Evolutionary conservation across 2,113 vertebrate species (phyloP).

Genomic region (Etia nguti): DNA sequence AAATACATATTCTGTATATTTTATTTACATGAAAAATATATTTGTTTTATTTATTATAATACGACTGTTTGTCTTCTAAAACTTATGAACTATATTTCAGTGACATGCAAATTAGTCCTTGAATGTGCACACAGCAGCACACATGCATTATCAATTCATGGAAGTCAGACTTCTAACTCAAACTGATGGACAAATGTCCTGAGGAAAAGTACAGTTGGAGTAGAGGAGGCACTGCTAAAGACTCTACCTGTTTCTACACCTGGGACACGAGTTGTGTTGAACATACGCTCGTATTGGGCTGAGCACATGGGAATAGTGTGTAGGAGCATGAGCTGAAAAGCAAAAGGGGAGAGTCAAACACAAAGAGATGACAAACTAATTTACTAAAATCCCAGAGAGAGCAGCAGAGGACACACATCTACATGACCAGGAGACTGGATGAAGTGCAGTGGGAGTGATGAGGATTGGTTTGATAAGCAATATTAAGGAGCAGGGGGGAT

Average conservation of each 20-base stretch:
- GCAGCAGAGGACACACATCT: slow-evolving; percentile 18
- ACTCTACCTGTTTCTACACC: slow-evolving; percentile 92
- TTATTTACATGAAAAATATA: background rate
- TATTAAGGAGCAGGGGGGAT: background rate
- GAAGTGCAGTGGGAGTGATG: slow-evolving; percentile 28
- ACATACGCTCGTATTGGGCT: slow-evolving; percentile 94
- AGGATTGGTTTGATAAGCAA: slow-evolving; percentile 32
- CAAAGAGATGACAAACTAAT: slow-evolving; percentile 58
- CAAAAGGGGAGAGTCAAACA: slow-evolving; percentile 74
- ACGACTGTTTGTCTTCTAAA: background rate
- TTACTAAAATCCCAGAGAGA: slow-evolving; percentile 45
- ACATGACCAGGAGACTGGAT: slow-evolving; percentile 20
- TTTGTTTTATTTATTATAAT: fast-evolving
- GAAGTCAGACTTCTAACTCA: slow-evolving; percentile 5
- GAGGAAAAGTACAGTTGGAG: slow-evolving; percentile 33
- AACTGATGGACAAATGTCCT: slow-evolving; percentile 17
- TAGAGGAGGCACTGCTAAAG: slow-evolving; percentile 45
- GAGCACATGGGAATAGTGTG: slow-evolving; percentile 97
- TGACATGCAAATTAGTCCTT: slow-evolving; percentile 49
- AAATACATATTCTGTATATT: background rate
- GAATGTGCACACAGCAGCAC: slow-evolving; percentile 6
- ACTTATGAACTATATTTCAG: background rate
- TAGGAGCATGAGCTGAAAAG: slow-evolving; percentile 82
- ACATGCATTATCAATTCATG: slow-evolving; percentile 18
- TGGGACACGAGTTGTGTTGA: slow-evolving; percentile 90